Evolutionary conservation across 2,797 vertebrate species (phyloP), one percentile per base, ranked within the genome.

Genomic region (Microhierax caerulescens): DNA sequence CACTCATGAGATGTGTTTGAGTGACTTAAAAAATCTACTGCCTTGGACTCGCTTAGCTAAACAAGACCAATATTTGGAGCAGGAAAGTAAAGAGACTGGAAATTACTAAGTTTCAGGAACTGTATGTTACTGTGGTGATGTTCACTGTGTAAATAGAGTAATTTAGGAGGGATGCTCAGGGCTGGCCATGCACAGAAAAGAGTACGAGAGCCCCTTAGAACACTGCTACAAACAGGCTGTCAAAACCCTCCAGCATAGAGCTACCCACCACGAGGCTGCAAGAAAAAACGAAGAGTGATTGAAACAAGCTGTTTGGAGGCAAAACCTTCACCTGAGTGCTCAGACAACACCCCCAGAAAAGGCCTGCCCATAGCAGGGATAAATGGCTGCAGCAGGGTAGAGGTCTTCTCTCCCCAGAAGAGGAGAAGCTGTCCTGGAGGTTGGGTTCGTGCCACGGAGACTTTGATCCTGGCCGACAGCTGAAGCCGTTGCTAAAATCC

Each of bases 251-350:
- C 22, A 32, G 32, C 47, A 4, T 0, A 22, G 50, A 45, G 73
- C 30, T 43, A 13, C 60, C 34, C 22, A 3, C 3, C 3, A 6
- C 0, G 34, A 17, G 30, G 47, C 47, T n/a, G 72, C 30, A 7
- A 8, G 17, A 12, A 45, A 27, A 79, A 23, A 4, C 2, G 39
- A 8, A 54, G 37, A 16, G 5, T 1, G 2, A 13, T 2, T 11
- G n/a, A 24, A 65, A 48, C 0, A 15, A 23, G 60, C 60, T 61
- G 34, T 25, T 24, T 23, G 65, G 60, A 30, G 53, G 22, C 8
- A 13, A 17, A 41, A 12, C 47, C 2, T 27, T 27, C 34, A 10
- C 30, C 64, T 3, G 10, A 13, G 41, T 50, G 39, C 13, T n/a
- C 69, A 53, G 68, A 5, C 23, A 21, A 3, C 45, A 5, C 16